Conservation (phyloP, 2,797 vertebrate genomes). For the Chanos chanos region DNA sequence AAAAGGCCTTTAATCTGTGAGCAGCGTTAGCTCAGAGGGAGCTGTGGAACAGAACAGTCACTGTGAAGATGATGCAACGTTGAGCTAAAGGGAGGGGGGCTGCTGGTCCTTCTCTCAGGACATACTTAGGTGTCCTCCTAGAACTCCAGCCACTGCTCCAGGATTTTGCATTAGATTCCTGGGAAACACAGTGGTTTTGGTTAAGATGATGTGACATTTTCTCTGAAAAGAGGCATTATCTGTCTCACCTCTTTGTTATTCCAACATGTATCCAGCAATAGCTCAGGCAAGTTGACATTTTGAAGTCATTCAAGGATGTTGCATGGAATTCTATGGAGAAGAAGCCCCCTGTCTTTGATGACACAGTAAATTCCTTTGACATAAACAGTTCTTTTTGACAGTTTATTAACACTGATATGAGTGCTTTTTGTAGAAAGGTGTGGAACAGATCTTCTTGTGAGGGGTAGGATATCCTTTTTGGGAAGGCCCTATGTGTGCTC, state of each 20-base stretch:
- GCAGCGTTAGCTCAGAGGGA: slow-evolving; percentile 23
- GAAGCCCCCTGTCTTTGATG: not conserved
- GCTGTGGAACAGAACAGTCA: slow-evolving; percentile 23
- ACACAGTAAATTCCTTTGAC: slow-evolving; percentile 4
- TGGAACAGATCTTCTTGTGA: too few species aligned
- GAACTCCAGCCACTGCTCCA: not conserved
- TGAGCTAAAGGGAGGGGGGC: slow-evolving; percentile 3
- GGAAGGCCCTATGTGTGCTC: too few species aligned
- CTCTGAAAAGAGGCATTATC: too few species aligned
- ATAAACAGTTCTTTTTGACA: too few species aligned
- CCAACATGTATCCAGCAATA: too few species aligned
- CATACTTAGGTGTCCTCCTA: not conserved
- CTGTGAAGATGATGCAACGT: slow-evolving; percentile 27
- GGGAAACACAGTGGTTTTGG: too few species aligned
- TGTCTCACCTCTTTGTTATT: too few species aligned
- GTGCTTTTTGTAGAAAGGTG: too few species aligned
- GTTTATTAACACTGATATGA: too few species aligned
- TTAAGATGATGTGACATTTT: too few species aligned
- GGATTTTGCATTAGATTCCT: not conserved
- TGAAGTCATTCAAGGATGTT: slow-evolving; percentile 10
- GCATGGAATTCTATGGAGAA: slow-evolving; percentile 2
- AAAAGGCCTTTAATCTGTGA: slow-evolving; percentile 39
- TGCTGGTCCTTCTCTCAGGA: not conserved
- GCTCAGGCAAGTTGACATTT: not conserved
- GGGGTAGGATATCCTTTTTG: too few species aligned